Conservation (phyloP, 2,113 vertebrate genomes). For the Seriola aureovittata region DNA sequence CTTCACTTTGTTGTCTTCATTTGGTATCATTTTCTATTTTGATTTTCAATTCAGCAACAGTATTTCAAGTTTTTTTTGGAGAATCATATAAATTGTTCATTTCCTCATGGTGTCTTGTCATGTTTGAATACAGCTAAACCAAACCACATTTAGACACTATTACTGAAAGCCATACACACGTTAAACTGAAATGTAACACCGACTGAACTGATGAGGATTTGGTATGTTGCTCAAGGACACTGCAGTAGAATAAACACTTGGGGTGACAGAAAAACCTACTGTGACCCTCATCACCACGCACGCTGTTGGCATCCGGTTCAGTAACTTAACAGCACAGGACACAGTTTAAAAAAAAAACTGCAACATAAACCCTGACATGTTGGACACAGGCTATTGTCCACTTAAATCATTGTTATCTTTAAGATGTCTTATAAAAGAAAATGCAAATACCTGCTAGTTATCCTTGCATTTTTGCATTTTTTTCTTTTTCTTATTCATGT, state of each 20-base stretch:
- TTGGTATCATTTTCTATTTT: neutral
- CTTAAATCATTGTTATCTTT: constrained; percentile 44
- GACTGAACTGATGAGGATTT: constrained; percentile 32
- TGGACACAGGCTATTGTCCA: constrained; percentile 37
- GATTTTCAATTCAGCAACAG: neutral
- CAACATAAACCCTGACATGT: constrained; percentile 27
- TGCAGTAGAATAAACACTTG: constrained; percentile 29
- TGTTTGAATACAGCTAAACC: neutral
- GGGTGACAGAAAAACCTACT: constrained; percentile 36
- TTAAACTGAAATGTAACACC: constrained; percentile 25
- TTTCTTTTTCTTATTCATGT: neutral
- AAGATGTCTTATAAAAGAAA: constrained; percentile 10
- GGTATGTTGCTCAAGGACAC: constrained; percentile 55
- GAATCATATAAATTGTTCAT: neutral
- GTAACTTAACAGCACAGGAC: constrained; percentile 30
- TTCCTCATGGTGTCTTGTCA: neutral
- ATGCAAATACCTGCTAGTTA: constrained; percentile 49
- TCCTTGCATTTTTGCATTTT: constrained; percentile 9
- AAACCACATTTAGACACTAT: neutral
- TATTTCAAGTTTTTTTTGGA: neutral
- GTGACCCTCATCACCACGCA: constrained; percentile 34
- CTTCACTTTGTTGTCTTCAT: neutral
- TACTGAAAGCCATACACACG: neutral
- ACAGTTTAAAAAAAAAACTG: constrained; percentile 25
- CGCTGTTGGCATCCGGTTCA: constrained; percentile 50